A percentile compares a stretch with the other conserved stretches of the same genome.
These are phyloP conservation scores for Myotis davidii DNA, from an alignment of 2,113 vertebrate genomes.

Conservation along the genomic window DNA sequence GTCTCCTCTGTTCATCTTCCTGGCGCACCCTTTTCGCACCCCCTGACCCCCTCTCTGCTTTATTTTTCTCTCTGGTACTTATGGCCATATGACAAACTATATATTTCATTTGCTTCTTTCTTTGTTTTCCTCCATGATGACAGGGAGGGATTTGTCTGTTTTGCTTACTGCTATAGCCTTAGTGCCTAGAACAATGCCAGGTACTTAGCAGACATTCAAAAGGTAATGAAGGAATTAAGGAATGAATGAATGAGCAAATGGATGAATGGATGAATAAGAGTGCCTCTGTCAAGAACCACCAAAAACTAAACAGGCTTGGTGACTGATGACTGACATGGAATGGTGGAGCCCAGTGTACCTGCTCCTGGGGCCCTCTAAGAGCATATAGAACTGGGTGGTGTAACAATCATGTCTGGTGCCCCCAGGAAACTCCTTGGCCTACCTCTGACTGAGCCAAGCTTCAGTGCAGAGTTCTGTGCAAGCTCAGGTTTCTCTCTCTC, in stretches of 20 bases:
- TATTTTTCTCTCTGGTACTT: constrained; percentile 17
- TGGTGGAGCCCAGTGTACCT: too few relatives aligned
- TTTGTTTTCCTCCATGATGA: neutral
- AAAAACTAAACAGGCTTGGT: neutral
- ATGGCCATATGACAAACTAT: neutral
- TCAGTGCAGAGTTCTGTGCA: neutral
- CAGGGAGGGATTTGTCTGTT: neutral
- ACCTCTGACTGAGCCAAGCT: neutral
- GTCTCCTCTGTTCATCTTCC: constrained; percentile 25
- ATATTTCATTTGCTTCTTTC: neutral
- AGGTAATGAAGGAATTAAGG: neutral
- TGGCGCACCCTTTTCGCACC: neutral
- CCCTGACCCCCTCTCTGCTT: neutral
- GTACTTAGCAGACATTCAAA: neutral
- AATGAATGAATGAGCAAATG: neutral
- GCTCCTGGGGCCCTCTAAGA: neutral
- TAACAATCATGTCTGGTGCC: too few relatives aligned
- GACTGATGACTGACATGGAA: neutral
- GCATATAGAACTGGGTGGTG: neutral
- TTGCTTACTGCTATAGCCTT: neutral
- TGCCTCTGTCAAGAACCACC: neutral
- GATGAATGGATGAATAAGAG: neutral
- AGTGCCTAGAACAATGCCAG: neutral
- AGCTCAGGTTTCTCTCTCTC: neutral
- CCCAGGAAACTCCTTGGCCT: neutral